Percentiles rank a stretch among this genome's conserved stretches.
These are phyloP conservation scores for Mesocentrotus franciscanus DNA, from an alignment of 53 echinoderm and acorn worm species.

Conservation along the genomic window DNA sequence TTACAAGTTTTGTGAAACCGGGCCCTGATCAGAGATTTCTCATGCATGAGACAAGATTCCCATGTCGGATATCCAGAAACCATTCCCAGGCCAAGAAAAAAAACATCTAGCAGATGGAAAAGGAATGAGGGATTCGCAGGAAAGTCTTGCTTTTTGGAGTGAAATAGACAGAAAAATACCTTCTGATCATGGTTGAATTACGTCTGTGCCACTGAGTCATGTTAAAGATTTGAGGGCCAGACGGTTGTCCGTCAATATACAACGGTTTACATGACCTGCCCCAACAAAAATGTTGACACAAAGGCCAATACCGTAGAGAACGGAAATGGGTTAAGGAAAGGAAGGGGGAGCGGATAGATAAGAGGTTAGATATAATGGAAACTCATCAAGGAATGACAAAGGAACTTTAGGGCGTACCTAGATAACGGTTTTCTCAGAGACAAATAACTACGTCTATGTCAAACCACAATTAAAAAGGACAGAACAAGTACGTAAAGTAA, in stretches of 20 bases:
- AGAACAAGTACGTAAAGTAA: neutral
- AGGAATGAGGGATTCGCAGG: constrained; percentile 10
- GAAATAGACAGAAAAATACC: constrained; percentile 51
- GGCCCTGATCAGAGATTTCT: neutral
- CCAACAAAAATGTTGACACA: neutral
- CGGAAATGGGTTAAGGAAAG: neutral
- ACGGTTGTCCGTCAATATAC: constrained; percentile 20
- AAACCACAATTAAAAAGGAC: constrained; percentile 26
- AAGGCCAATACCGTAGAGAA: neutral
- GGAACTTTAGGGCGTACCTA: constrained; percentile 27
- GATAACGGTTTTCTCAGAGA: neutral
- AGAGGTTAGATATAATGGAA: constrained; percentile 11
- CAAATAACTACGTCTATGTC: neutral
- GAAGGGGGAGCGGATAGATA: neutral
- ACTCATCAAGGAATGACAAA: neutral
- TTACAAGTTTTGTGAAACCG: neutral
- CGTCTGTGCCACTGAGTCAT: constrained; percentile 61
- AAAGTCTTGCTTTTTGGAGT: constrained; percentile 24
- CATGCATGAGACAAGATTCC: constrained; percentile 49
- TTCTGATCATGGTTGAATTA: constrained; percentile 62
- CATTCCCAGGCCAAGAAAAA: constrained; percentile 37
- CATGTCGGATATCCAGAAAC: constrained; percentile 31
- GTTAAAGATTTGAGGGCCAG: constrained; percentile 60
- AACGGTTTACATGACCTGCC: constrained; percentile 29
- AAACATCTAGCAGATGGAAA: neutral